A percentile compares a stretch with the other conserved stretches of the same genome.
Conservation (phyloP, 2,113 vertebrate genomes). For the Hoplias malabaricus region DNA sequence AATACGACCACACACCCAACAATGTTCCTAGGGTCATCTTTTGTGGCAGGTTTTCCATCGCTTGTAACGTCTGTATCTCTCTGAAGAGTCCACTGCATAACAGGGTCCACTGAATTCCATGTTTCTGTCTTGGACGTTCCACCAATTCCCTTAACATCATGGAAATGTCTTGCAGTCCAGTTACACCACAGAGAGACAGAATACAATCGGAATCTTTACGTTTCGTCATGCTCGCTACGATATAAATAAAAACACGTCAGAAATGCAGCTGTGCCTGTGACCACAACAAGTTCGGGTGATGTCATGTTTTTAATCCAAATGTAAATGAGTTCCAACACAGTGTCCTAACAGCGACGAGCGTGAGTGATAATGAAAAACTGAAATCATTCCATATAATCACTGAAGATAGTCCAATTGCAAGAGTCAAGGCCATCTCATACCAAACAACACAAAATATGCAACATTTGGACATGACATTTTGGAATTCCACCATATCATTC, state of each 20-base stretch:
- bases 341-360: too few relatives aligned
- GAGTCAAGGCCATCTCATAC: too few relatives aligned
- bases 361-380: too few relatives aligned
- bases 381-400: too few relatives aligned
- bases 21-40: not conserved
- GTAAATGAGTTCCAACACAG: too few relatives aligned
- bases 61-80: too few relatives aligned
- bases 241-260: too few relatives aligned
- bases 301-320: not conserved
- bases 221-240: constrained; percentile 73
- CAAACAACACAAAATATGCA: too few relatives aligned
- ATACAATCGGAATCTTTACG: constrained; percentile 74
- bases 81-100: not conserved
- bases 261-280: constrained; percentile 49
- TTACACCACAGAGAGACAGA: constrained; percentile 66
- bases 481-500: too few relatives aligned
- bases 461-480: too few relatives aligned
- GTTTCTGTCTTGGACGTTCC: not conserved
- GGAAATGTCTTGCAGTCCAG: constrained; percentile 60
- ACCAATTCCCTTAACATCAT: not conserved
- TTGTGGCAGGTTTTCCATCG: not conserved
- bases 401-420: too few relatives aligned
- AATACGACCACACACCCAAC: constrained; percentile 49
- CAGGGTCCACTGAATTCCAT: constrained; percentile 2
- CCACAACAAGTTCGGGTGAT: not conserved